Conservation (phyloP, 2,797 vertebrate genomes). For the Alca torda region DNA sequence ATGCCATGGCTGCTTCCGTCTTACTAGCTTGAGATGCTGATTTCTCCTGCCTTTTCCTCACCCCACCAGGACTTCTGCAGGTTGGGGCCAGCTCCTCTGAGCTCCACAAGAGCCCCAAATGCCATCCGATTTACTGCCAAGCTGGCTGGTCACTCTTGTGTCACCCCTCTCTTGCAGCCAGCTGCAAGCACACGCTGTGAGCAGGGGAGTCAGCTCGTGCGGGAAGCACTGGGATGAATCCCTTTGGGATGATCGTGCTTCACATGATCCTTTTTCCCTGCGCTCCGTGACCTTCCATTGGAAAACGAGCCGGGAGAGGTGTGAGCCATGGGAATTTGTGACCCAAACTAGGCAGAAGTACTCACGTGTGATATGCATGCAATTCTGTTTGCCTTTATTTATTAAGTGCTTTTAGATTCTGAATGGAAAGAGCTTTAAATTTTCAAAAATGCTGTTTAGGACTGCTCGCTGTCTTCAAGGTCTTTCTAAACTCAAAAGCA, state of each 20-base stretch:
- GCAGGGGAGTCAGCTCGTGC: neutral
- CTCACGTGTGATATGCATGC: neutral
- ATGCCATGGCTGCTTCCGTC: fast-evolving
- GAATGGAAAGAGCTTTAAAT: neutral
- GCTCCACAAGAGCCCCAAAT: neutral
- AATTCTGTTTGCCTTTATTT: neutral
- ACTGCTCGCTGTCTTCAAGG: neutral
- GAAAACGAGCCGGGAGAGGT: neutral
- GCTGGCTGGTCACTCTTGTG: neutral
- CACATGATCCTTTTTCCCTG: neutral
- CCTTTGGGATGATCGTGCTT: neutral
- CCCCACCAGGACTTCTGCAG: neutral
- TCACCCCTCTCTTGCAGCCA: neutral
- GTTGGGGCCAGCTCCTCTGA: neutral
- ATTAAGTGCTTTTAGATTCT: neutral
- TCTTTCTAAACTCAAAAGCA: neutral
- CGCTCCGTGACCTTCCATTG: neutral
- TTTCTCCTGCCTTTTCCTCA: neutral
- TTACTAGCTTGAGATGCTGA: neutral
- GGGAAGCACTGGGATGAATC: neutral
- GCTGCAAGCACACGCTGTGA: neutral
- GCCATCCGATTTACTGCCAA: neutral
- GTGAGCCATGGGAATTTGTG: no score
- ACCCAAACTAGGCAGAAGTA: neutral
- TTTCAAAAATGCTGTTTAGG: neutral